A percentile compares a stretch with the other conserved stretches of the same genome.
phyloP scores from a whole-genome alignment of 1,140 invertebrate genomes.

The Apocrypta bakeri region DNA sequence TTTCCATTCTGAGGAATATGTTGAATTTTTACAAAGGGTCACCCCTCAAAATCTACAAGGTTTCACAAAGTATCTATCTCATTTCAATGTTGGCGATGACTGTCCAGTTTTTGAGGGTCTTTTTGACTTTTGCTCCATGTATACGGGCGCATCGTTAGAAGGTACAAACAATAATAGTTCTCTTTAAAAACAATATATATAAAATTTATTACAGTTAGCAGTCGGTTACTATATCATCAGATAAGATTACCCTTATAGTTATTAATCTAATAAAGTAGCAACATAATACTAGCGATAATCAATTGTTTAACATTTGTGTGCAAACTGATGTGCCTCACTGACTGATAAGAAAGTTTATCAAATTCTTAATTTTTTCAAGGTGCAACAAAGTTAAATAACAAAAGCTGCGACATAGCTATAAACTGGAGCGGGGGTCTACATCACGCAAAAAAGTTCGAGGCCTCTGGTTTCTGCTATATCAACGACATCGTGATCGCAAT shows the following conservation, averaged over 20 bases:
- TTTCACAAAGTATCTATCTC: slow-evolving; percentile 93
- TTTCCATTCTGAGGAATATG: slow-evolving; percentile 99
- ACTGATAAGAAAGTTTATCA: no score
- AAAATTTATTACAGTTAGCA: no score
- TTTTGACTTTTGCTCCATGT: slow-evolving; percentile 99
- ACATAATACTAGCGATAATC: no score
- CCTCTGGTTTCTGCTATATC: slow-evolving; percentile 97
- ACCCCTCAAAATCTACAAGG: slow-evolving; percentile 96
- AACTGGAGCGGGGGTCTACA: slow-evolving; percentile 99
- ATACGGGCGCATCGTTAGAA: slow-evolving; percentile 95
- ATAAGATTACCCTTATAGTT: no score
- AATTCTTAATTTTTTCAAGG: slow-evolving; percentile 66
- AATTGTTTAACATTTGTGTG: no score
- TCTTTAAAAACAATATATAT: not conserved
- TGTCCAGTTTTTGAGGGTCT: slow-evolving; percentile 99
- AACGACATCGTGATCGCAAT: slow-evolving; percentile 99
- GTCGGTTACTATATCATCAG: no score
- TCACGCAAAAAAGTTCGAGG: slow-evolving; percentile 99
- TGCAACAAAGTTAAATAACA: slow-evolving; percentile 95
- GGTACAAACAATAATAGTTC: slow-evolving; percentile 61
- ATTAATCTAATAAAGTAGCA: no score
- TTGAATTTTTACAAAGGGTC: slow-evolving; percentile 96
- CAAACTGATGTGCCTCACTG: no score
- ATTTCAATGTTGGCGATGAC: slow-evolving; percentile 99
- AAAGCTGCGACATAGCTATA: slow-evolving; percentile 96